Evolutionary conservation across 1,140 invertebrate genomes (phyloP).

Genomic region (Lethocerus indicus): DNA sequence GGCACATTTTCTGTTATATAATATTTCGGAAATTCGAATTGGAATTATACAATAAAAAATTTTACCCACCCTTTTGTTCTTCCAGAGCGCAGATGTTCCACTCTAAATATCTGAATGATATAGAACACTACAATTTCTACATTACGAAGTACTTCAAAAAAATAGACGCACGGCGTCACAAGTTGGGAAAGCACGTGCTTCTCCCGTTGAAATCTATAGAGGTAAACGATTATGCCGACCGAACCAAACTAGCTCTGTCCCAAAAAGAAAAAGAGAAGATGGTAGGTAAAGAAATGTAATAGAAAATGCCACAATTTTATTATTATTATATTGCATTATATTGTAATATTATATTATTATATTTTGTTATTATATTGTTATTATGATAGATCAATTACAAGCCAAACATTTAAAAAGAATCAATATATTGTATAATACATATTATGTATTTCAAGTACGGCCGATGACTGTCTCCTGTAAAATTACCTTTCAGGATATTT

Average conservation of each 20-base stretch:
- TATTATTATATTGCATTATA: too few species aligned
- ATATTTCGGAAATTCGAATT: too few species aligned
- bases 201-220: conserved; percentile 53
- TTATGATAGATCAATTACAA: conserved; percentile 5
- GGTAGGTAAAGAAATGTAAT: too few species aligned
- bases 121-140: conserved; percentile 53
- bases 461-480: background rate
- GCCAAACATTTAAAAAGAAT: background rate
- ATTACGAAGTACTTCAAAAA: conserved; percentile 46
- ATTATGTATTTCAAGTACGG: background rate
- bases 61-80: background rate
- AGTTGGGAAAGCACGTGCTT: conserved; percentile 29
- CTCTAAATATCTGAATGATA: conserved; percentile 39
- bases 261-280: conserved; percentile 31
- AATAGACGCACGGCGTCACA: conserved; percentile 40
- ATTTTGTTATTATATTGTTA: too few species aligned
- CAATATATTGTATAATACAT: background rate
- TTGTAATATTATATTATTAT: too few species aligned
- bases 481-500: background rate
- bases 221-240: conserved; percentile 35
- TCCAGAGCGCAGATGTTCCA: conserved; percentile 41
- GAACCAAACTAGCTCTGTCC: conserved; percentile 29
- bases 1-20: too few species aligned
- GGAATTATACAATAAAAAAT: too few species aligned
- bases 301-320: too few species aligned